A percentile compares a stretch with the other conserved stretches of the same genome.
Conservation (phyloP, 2,888 invertebrate genomes). For the Bembecia ichneumoniformis region DNA sequence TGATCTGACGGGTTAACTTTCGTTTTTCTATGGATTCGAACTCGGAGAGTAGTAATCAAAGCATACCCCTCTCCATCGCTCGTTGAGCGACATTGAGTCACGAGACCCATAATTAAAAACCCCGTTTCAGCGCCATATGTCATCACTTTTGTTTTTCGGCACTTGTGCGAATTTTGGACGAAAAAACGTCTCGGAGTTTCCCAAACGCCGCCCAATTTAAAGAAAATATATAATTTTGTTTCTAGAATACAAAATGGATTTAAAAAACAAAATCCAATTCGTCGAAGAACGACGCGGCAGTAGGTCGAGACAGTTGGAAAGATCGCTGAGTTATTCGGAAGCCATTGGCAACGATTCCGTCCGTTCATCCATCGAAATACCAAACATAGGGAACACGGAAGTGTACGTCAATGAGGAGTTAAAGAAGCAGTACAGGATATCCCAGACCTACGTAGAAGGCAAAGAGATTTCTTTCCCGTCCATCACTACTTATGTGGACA, state of each 20-base stretch:
- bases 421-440: conserved; percentile 56
- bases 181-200: no score
- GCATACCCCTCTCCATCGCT: no score
- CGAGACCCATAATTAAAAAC: no score
- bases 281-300: conserved; percentile 38
- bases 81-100: no score
- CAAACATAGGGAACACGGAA: conserved; percentile 46
- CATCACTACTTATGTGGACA: conserved; percentile 26
- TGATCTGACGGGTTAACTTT: no score
- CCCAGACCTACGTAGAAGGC: conserved; percentile 60
- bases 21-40: no score
- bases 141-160: no score
- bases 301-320: conserved; percentile 39
- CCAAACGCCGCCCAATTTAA: no score
- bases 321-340: conserved; percentile 60
- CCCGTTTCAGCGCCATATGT: no score
- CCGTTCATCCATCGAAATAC: conserved; percentile 56
- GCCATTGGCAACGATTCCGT: conserved; percentile 51
- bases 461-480: conserved; percentile 50
- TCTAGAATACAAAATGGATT: background rate
- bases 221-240: no score
- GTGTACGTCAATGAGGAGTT: conserved; percentile 59
- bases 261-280: background rate
- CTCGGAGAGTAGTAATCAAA: no score
- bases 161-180: no score